These are phyloP conservation scores for Phoenicopterus ruber DNA, from an alignment of 2,113 vertebrate species.

Conservation along the genomic window DNA sequence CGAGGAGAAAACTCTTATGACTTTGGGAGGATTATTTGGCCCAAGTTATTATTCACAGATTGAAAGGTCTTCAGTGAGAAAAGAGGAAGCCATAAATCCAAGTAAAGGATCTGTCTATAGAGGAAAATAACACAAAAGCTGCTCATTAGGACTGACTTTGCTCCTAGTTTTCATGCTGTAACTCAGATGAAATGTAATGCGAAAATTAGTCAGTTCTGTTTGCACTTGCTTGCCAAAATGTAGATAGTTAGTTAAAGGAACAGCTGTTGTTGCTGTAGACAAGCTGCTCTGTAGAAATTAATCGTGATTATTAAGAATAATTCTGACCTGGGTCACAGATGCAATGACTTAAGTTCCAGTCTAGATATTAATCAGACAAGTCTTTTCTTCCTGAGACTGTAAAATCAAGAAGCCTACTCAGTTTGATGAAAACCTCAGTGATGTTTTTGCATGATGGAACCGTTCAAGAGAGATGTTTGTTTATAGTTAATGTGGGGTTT, in stretches of 20 bases:
- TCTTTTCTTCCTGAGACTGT: background rate
- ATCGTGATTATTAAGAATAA: slow-evolving; percentile 72
- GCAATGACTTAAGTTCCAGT: background rate
- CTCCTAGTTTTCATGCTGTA: background rate
- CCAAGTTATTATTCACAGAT: background rate
- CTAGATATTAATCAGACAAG: slow-evolving; percentile 17
- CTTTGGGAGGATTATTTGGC: background rate
- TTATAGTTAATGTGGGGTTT: background rate
- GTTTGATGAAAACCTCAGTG: background rate
- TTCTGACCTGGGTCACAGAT: slow-evolving; percentile 40
- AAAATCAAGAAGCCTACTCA: background rate
- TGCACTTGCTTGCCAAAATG: slow-evolving; percentile 44
- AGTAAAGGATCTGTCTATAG: background rate
- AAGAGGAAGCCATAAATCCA: background rate
- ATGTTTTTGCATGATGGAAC: background rate
- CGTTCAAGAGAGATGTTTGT: slow-evolving; percentile 9
- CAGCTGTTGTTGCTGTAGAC: slow-evolving; percentile 62
- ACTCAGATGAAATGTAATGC: slow-evolving; percentile 17
- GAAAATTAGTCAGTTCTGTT: slow-evolving; percentile 14
- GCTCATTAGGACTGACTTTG: background rate
- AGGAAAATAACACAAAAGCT: background rate
- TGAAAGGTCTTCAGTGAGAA: background rate
- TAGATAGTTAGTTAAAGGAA: slow-evolving; percentile 50
- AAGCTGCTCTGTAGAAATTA: slow-evolving; percentile 69
- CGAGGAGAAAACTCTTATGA: background rate